These are phyloP conservation scores for Parasteatoda lunata DNA, from an alignment of 2,888 invertebrate genomes.

Conservation along the genomic window DNA sequence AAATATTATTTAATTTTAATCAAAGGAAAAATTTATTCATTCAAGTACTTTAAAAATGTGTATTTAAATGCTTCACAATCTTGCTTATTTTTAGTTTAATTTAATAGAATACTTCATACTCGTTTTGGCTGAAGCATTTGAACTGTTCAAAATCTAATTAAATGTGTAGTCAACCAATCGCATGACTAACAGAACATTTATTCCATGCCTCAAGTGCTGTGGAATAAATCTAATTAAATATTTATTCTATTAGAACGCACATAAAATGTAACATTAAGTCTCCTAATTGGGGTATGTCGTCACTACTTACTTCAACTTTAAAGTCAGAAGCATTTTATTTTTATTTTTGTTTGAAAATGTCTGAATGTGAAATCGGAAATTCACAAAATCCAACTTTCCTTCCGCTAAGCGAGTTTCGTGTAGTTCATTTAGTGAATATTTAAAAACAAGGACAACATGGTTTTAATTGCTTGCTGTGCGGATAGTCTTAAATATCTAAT, in stretches of 20 bases:
- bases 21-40: too few species aligned
- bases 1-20: too few species aligned
- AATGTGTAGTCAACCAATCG: too few species aligned
- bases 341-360: not conserved
- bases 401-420: not conserved
- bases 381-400: constrained; percentile 1
- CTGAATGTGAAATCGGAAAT: not conserved
- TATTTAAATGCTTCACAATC: too few species aligned
- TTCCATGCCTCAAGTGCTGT: too few species aligned
- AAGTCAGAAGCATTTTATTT: too few species aligned
- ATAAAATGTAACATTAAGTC: constrained; percentile 26
- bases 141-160: too few species aligned
- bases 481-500: constrained; percentile 22
- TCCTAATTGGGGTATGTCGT: constrained; percentile 29
- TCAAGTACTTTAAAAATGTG: too few species aligned
- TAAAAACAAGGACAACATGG: constrained; percentile 31
- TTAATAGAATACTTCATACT: too few species aligned
- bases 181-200: too few species aligned
- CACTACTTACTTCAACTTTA: not conserved
- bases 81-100: too few species aligned
- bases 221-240: constrained; percentile 29
- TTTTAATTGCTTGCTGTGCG: constrained; percentile 45
- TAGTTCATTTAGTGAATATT: constrained; percentile 28
- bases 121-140: too few species aligned
- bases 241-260: constrained; percentile 29